Conservation (phyloP, 2,113 vertebrate genomes). For the Hassar affinis region DNA sequence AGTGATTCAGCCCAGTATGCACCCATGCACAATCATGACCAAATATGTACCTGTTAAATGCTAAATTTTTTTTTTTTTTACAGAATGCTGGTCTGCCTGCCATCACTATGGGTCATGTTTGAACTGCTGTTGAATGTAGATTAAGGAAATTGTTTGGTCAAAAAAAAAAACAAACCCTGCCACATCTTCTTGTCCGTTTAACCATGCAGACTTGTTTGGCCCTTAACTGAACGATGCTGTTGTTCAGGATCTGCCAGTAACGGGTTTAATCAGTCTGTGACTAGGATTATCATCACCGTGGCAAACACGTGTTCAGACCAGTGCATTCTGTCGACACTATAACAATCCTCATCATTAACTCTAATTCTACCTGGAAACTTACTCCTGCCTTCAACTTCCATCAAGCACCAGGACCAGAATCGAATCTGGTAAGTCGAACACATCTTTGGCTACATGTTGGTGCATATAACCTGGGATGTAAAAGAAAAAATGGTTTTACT, state of each 20-base stretch:
- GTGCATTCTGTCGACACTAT: background rate
- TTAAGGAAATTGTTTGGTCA: background rate
- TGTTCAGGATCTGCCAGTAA: background rate
- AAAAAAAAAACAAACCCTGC: background rate
- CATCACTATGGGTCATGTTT: no score
- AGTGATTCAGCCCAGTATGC: background rate
- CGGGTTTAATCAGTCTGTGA: background rate
- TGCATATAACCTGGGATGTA: conserved; percentile 34
- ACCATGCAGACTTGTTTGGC: background rate
- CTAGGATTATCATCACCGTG: background rate
- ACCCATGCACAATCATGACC: background rate
- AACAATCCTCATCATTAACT: background rate
- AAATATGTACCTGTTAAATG: background rate
- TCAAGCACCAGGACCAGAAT: conserved; percentile 19
- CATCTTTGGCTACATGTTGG: conserved; percentile 52
- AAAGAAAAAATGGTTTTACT: conserved; percentile 19
- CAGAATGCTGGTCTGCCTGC: background rate
- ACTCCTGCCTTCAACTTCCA: background rate
- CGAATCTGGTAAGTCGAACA: conserved; percentile 13
- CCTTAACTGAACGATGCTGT: background rate
- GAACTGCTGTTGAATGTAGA: background rate
- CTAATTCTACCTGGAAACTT: background rate
- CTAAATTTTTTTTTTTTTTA: background rate
- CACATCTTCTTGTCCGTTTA: background rate
- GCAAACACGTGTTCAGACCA: background rate